These are phyloP conservation scores for Sterna hirundo DNA, from an alignment of 2,113 vertebrate species.

Conservation along the genomic window DNA sequence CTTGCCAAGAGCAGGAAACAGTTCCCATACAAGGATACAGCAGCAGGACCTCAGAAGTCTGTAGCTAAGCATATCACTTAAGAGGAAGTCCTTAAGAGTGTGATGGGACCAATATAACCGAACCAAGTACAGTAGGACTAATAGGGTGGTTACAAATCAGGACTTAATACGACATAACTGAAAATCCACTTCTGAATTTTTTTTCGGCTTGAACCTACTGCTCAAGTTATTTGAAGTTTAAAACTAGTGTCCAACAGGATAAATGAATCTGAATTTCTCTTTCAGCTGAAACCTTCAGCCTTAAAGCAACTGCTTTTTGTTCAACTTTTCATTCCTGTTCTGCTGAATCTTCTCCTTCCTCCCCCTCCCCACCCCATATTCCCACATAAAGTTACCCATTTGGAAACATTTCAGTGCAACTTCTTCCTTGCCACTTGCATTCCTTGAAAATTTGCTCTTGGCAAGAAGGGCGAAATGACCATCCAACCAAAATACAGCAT, in stretches of 20 bases:
- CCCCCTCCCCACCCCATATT: not conserved
- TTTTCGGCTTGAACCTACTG: not conserved
- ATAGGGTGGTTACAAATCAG: not conserved
- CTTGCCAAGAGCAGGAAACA: not conserved
- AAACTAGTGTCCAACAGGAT: not conserved
- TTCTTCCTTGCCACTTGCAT: not conserved
- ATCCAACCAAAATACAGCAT: not conserved
- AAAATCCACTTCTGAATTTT: not conserved
- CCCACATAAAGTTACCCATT: not conserved
- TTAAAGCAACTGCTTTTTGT: not conserved
- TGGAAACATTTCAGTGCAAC: not conserved
- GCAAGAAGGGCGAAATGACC: not conserved
- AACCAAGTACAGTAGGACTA: not conserved
- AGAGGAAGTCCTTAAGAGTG: not conserved
- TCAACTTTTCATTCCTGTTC: not conserved
- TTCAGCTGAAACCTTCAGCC: not conserved
- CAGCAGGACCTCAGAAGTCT: not conserved
- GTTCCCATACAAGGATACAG: not conserved
- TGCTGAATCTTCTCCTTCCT: not conserved
- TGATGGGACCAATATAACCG: not conserved
- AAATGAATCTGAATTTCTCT: not conserved
- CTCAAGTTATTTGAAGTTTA: not conserved
- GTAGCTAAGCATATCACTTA: not conserved
- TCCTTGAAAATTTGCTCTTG: not conserved
- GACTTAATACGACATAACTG: not conserved